Conservation (phyloP, 2,888 invertebrate species). For the Xestobium rufovillosum region DNA sequence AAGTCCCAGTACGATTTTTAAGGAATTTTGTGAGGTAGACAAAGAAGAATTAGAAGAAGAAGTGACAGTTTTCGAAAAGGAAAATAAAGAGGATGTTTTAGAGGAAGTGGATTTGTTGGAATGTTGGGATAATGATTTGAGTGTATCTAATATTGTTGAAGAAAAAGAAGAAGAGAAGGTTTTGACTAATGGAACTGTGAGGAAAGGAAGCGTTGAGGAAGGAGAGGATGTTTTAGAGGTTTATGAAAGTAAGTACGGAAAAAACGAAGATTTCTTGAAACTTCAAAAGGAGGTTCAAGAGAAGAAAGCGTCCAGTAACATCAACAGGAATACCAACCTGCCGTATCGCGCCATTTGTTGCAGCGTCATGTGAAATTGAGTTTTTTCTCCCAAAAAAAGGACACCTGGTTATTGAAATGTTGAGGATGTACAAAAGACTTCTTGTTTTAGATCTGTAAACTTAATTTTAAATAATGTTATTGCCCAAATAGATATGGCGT, state of each 20-base stretch:
- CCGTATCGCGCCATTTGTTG: slow-evolving; percentile 42
- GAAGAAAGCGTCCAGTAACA: slow-evolving; percentile 23
- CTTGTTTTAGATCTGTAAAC: too few species aligned
- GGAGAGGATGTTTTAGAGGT: slow-evolving; percentile 31
- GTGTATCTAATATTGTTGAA: slow-evolving; percentile 9
- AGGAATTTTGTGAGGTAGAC: slow-evolving; percentile 30
- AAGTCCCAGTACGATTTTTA: slow-evolving; percentile 37
- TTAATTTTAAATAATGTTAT: too few species aligned
- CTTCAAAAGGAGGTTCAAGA: slow-evolving; percentile 33
- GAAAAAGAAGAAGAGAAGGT: slow-evolving; percentile 11
- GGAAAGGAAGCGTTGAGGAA: slow-evolving; percentile 18
- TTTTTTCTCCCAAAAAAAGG: too few species aligned
- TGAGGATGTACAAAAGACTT: too few species aligned
- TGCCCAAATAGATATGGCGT: too few species aligned
- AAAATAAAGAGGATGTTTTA: slow-evolving; percentile 30
- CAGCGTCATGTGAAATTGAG: slow-evolving; percentile 36
- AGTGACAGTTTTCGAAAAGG: slow-evolving; percentile 23
- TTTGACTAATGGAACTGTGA: not conserved
- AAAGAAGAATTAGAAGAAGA: slow-evolving; percentile 24
- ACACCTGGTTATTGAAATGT: too few species aligned
- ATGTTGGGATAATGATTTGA: slow-evolving; percentile 41
- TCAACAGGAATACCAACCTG: slow-evolving; percentile 29
- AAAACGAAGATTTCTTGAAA: slow-evolving; percentile 38
- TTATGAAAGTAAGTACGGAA: slow-evolving; percentile 42
- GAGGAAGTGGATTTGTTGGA: slow-evolving; percentile 45